A percentile compares a stretch with the other conserved stretches of the same genome.
Conservation (phyloP, 2,113 vertebrate species). For the Castor canadensis region DNA sequence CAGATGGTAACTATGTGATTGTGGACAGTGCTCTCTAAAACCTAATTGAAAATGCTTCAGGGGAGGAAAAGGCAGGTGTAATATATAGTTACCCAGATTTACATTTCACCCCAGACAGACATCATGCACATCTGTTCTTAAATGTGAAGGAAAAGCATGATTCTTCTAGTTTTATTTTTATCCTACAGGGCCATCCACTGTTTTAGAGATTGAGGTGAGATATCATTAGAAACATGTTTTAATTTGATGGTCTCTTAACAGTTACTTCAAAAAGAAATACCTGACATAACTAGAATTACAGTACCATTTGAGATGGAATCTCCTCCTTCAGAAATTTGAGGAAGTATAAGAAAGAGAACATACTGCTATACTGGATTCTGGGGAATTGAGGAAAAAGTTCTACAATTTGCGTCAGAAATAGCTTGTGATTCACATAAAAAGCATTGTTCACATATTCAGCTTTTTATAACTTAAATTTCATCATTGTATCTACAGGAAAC, state of each 20-base stretch:
- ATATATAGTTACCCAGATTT: slow-evolving; percentile 75
- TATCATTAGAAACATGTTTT: background rate
- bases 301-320: background rate
- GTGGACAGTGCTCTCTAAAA: slow-evolving; percentile 72
- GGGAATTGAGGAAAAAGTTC: background rate
- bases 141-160: slow-evolving; percentile 53
- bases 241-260: slow-evolving; percentile 52
- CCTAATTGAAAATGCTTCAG: slow-evolving; percentile 75
- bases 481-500: background rate
- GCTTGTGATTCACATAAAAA: too few relatives aligned
- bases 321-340: background rate
- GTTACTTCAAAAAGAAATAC: slow-evolving; percentile 42
- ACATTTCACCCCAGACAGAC: slow-evolving; percentile 72
- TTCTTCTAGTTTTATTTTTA: slow-evolving; percentile 62
- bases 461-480: background rate
- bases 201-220: slow-evolving; percentile 23
- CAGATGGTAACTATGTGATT: slow-evolving; percentile 80
- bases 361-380: background rate
- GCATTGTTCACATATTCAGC: background rate
- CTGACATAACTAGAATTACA: slow-evolving; percentile 41
- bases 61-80: slow-evolving; percentile 54
- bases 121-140: slow-evolving; percentile 79
- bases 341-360: background rate
- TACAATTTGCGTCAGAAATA: slow-evolving; percentile 9
- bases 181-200: slow-evolving; percentile 47